These are phyloP conservation scores for Lithodes maja DNA, from an alignment of 2,888 invertebrate species.

Conservation along the genomic window DNA sequence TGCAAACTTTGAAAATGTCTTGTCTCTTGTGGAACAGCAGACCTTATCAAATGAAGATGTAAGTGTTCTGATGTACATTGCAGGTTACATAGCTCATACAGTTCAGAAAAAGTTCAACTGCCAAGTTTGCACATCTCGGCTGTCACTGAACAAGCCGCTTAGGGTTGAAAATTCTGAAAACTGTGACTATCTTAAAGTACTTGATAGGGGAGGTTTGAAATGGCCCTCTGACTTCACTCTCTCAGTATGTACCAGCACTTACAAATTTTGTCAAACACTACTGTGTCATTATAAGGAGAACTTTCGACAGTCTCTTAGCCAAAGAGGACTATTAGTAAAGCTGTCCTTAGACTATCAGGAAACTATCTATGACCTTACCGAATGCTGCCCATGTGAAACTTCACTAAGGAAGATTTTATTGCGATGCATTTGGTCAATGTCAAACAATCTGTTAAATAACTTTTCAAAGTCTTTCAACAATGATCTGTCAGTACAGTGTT, in stretches of 20 bases:
- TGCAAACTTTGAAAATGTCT: not conserved
- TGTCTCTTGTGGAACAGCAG: not conserved
- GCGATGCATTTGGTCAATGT: not conserved
- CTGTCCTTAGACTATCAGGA: no score
- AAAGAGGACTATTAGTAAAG: no score
- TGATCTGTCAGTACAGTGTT: not conserved
- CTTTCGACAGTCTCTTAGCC: not conserved
- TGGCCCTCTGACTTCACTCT: not conserved
- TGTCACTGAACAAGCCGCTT: not conserved
- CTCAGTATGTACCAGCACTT: not conserved
- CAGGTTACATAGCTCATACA: constrained; percentile 9
- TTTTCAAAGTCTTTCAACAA: no score
- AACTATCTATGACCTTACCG: constrained; percentile 5
- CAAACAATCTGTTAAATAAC: no score
- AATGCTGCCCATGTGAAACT: constrained; percentile 22
- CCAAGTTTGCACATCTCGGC: not conserved
- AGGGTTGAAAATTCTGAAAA: not conserved
- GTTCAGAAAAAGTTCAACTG: not conserved
- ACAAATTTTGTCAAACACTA: not conserved
- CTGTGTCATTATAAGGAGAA: constrained; percentile 2
- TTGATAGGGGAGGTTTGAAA: not conserved
- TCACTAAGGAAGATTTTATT: constrained; percentile 4
- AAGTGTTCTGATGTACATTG: constrained; percentile 17
- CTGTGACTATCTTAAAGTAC: not conserved
- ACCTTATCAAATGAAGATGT: not conserved